Conservation (phyloP, 2,888 invertebrate genomes). For the Mamestra brassicae region DNA sequence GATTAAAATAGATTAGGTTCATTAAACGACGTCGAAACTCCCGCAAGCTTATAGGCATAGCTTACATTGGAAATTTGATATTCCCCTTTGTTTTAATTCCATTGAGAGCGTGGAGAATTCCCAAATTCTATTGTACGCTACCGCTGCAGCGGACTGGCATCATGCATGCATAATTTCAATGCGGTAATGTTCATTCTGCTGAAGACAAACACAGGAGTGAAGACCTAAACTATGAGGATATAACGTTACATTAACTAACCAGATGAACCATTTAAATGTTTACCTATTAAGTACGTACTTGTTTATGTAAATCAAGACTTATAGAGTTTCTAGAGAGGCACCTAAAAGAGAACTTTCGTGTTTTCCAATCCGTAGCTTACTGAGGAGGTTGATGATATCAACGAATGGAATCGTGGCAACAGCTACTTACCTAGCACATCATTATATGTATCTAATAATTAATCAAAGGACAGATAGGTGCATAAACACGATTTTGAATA, state of each 20-base stretch:
- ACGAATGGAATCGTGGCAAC: not conserved
- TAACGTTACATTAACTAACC: conserved; percentile 2
- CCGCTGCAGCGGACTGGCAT: conserved; percentile 66
- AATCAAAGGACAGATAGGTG: not conserved
- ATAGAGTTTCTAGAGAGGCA: not conserved
- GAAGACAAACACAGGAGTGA: conserved; percentile 71
- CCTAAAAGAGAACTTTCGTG: no score
- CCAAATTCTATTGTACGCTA: conserved; percentile 82
- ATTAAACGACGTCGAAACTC: conserved; percentile 46
- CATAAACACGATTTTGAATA: conserved; percentile 8
- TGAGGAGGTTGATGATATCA: not conserved
- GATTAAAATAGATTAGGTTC: conserved; percentile 56
- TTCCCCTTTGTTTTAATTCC: conserved; percentile 80
- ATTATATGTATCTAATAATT: not conserved
- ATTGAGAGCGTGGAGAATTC: conserved; percentile 74
- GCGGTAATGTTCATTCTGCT: conserved; percentile 71
- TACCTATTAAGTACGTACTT: not conserved
- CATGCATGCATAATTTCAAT: conserved; percentile 81
- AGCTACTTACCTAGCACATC: not conserved
- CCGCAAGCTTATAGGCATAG: conserved; percentile 66
- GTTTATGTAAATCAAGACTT: not conserved
- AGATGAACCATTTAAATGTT: conserved; percentile 12
- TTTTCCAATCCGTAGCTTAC: no score
- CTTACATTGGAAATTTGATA: conserved; percentile 63
- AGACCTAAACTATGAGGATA: conserved; percentile 35